phyloP scores from a whole-genome alignment of 1,140 invertebrate genomes.

The Lordiphosa stackelbergi region DNA sequence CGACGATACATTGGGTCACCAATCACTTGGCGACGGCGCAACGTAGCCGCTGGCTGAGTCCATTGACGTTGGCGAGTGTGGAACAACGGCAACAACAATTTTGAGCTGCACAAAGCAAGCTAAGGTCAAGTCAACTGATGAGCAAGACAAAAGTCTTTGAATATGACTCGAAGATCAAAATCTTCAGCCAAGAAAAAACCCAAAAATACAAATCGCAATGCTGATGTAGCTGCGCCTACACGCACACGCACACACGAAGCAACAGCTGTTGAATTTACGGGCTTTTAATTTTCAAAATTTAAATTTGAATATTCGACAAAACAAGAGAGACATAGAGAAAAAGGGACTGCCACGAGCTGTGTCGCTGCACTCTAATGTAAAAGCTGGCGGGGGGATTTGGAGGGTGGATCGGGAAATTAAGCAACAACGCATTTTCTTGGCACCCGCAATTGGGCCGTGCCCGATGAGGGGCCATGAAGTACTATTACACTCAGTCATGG shows the following conservation, averaged over 20 bases:
- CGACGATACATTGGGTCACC: constrained; percentile 58
- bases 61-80: constrained; percentile 62
- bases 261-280: constrained; percentile 57
- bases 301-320: constrained; percentile 65
- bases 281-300: constrained; percentile 68
- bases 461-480: constrained; percentile 5
- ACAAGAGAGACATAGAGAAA: constrained; percentile 13
- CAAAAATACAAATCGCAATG: constrained; percentile 50
- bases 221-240: constrained; percentile 47
- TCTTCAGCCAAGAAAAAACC: constrained; percentile 12
- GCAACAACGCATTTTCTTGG: constrained; percentile 73
- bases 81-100: constrained; percentile 16
- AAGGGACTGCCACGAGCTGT: too few species aligned
- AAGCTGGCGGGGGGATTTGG: constrained; percentile 7
- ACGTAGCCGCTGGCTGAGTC: constrained; percentile 44
- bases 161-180: constrained; percentile 30
- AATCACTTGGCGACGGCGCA: constrained; percentile 47
- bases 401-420: constrained; percentile 36
- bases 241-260: constrained; percentile 26
- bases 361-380: constrained; percentile 6
- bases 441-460: constrained; percentile 67
- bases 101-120: constrained; percentile 31
- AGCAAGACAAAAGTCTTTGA: constrained; percentile 21
- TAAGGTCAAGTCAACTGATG: constrained; percentile 65
- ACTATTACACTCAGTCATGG: constrained; percentile 28